Percentiles rank a stretch among this genome's conserved stretches.
Conservation (phyloP, 1,140 invertebrate species). For the Copidosoma floridanum region DNA sequence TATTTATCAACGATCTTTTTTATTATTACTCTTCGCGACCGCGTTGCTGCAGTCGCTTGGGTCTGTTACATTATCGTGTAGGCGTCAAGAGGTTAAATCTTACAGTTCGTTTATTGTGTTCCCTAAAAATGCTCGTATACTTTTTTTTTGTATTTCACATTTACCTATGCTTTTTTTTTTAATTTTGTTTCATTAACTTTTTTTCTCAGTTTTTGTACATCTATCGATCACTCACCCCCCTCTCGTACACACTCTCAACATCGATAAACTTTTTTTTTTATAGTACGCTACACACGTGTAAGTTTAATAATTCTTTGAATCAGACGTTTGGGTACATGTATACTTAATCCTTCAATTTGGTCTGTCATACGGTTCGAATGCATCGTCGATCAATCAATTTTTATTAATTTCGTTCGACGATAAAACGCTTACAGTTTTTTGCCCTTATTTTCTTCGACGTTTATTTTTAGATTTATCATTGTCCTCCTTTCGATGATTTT, state of each 20-base stretch:
- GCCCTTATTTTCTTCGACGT: neutral
- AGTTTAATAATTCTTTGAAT: slow-evolving; percentile 15
- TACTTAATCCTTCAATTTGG: slow-evolving; percentile 9
- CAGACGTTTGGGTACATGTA: too few relatives aligned
- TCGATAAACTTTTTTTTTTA: slow-evolving; percentile 25
- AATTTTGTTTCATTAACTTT: too few relatives aligned
- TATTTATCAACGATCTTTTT: neutral
- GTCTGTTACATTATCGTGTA: too few relatives aligned
- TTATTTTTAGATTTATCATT: neutral
- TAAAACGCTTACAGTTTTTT: neutral
- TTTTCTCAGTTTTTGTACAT: slow-evolving; percentile 8
- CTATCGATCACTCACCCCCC: neutral
- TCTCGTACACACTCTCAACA: slow-evolving; percentile 17
- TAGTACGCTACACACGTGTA: slow-evolving; percentile 15
- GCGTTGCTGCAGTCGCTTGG: too few relatives aligned
- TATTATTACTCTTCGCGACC: neutral
- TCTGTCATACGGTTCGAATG: neutral
- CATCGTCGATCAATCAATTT: slow-evolving; percentile 1
- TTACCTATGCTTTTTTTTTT: too few relatives aligned
- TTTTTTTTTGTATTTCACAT: slow-evolving; percentile 14
- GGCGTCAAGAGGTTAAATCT: slow-evolving; percentile 21
- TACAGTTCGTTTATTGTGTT: too few relatives aligned
- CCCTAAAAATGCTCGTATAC: too few relatives aligned
- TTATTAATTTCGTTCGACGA: neutral
- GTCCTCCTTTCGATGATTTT: neutral